phyloP scores from a whole-genome alignment of 2,888 invertebrate genomes.

The Orthosia cruda region DNA sequence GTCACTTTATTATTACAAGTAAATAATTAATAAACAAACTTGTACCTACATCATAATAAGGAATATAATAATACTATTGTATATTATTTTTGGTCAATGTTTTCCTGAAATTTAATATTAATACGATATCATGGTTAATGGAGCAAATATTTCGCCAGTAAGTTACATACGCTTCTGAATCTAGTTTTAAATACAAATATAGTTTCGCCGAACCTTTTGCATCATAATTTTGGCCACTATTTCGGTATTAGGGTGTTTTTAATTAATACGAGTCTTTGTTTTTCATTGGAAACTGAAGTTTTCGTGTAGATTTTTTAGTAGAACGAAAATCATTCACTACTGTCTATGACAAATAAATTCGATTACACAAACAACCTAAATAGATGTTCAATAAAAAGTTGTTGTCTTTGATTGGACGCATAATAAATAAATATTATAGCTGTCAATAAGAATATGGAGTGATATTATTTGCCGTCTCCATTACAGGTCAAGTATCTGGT shows the following conservation, averaged over 20 bases:
- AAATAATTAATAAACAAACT: slow-evolving; percentile 10
- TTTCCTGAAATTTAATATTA: slow-evolving; percentile 19
- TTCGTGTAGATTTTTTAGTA: neutral
- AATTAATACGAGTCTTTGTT: neutral
- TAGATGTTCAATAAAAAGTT: neutral
- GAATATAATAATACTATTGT: neutral
- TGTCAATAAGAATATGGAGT: slow-evolving; percentile 23
- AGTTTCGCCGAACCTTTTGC: neutral
- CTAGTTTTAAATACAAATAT: neutral
- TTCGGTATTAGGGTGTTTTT: neutral
- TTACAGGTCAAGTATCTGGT: slow-evolving; percentile 65
- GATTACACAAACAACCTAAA: neutral
- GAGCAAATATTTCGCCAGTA: neutral
- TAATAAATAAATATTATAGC: slow-evolving; percentile 23
- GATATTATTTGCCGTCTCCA: slow-evolving; percentile 43
- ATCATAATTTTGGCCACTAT: neutral
- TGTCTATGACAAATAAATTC: neutral
- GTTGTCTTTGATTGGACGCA: neutral
- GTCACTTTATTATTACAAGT: slow-evolving; percentile 12
- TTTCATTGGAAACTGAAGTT: neutral
- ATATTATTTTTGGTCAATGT: neutral
- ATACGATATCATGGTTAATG: neutral
- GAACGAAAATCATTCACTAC: neutral
- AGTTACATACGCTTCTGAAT: neutral
- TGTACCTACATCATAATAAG: neutral